phyloP scores from a whole-genome alignment of 2,888 invertebrate genomes.

The Chloroclysta siterata region DNA sequence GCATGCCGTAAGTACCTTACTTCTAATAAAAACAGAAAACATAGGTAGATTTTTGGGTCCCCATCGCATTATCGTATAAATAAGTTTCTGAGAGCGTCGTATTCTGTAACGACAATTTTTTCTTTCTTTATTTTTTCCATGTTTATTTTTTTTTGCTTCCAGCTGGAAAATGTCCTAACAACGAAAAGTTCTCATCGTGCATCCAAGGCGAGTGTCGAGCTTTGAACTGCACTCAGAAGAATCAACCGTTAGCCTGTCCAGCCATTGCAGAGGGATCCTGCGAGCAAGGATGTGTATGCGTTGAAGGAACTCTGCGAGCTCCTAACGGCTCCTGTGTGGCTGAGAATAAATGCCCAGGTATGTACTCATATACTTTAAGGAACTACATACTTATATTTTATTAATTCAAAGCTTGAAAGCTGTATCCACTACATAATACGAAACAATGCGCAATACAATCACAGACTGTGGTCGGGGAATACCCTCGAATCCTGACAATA shows the following conservation, averaged over 20 bases:
- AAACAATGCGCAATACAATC: too few species aligned
- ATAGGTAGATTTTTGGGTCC: too few species aligned
- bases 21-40: not conserved
- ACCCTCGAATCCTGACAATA: too few species aligned
- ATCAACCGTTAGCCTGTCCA: conserved; percentile 35
- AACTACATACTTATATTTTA: too few species aligned
- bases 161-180: conserved; percentile 44
- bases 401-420: too few species aligned
- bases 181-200: conserved; percentile 47
- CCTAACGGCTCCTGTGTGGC: conserved; percentile 36
- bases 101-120: too few species aligned
- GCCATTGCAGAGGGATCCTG: conserved; percentile 26
- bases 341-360: conserved; percentile 34
- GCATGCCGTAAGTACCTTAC: conserved; percentile 52
- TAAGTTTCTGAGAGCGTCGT: too few species aligned
- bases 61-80: too few species aligned
- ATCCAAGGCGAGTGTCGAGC: conserved; percentile 44
- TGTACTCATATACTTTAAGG: too few species aligned
- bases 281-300: conserved; percentile 40
- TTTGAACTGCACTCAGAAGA: conserved; percentile 41
- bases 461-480: too few species aligned
- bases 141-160: conserved; percentile 10
- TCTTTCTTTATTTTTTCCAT: too few species aligned
- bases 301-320: conserved; percentile 33
- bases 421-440: too few species aligned